Evolutionary conservation across 2,113 vertebrate species (phyloP).

Genomic region (Albula glossodonta): DNA sequence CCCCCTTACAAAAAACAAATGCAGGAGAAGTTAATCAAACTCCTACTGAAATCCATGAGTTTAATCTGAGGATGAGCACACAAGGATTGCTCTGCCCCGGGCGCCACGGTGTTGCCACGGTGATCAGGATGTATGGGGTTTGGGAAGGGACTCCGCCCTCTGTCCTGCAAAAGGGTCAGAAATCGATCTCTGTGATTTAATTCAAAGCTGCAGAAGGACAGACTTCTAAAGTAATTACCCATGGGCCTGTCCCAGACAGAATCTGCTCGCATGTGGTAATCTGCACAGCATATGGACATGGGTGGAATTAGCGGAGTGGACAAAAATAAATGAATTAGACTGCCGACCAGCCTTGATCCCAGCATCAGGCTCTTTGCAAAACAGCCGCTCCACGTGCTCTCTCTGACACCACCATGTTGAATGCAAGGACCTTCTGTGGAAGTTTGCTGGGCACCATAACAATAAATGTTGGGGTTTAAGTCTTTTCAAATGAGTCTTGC

Average conservation of each 20-base stretch:
- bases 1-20: neutral
- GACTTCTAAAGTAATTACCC: constrained; percentile 73
- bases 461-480: neutral
- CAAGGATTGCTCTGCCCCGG: no score
- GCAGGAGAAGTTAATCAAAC: neutral
- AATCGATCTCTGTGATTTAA: constrained; percentile 49
- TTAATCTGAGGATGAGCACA: neutral
- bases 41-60: neutral
- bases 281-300: constrained; percentile 60
- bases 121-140: neutral
- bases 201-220: constrained; percentile 55
- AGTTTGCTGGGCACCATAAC: neutral
- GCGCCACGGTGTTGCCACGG: neutral
- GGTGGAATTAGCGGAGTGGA: constrained; percentile 65
- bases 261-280: constrained; percentile 68
- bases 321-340: constrained; percentile 57
- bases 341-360: neutral
- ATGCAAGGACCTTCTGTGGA: neutral
- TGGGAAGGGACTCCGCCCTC: constrained; percentile 33
- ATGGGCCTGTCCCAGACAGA: constrained; percentile 59
- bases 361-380: constrained; percentile 14
- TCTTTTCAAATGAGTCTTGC: neutral
- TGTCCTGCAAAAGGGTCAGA: constrained; percentile 43
- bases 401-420: no score
- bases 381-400: constrained; percentile 12